phyloP scores from a whole-genome alignment of 1,140 invertebrate species.

The Drosophila busckii region DNA sequence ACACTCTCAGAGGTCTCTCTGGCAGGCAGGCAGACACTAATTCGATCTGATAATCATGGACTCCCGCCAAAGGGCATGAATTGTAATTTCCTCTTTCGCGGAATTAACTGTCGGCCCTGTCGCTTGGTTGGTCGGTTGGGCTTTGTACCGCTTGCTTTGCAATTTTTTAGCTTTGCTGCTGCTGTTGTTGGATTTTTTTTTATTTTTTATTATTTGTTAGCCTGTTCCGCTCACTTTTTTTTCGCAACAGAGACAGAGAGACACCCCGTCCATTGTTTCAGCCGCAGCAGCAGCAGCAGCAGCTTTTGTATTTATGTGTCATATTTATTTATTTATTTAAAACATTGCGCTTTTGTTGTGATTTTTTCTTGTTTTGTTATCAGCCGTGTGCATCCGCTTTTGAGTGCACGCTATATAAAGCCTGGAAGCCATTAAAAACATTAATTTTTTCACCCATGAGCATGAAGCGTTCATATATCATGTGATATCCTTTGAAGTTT shows the following conservation, averaged over 20 bases:
- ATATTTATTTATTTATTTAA: conserved; percentile 72
- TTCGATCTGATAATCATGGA: conserved; percentile 79
- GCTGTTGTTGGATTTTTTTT: background rate
- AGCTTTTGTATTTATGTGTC: conserved; percentile 61
- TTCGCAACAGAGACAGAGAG: conserved; percentile 5
- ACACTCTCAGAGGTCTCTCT: conserved; percentile 2
- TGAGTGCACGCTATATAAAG: conserved; percentile 18
- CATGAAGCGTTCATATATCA: background rate
- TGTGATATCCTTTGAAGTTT: conserved; percentile 23
- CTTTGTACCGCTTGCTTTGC: conserved; percentile 48
- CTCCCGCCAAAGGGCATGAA: conserved; percentile 78
- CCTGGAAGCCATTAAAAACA: conserved; percentile 11
- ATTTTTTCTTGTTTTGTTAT: conserved; percentile 20
- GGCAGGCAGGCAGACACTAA: conserved; percentile 68
- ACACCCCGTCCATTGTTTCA: conserved; percentile 5
- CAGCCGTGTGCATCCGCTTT: conserved; percentile 32
- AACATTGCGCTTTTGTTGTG: conserved; percentile 57
- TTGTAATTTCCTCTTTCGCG: conserved; percentile 79
- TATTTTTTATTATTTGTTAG: conserved; percentile 9
- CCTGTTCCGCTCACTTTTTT: conserved; percentile 15
- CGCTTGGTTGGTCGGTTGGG: conserved; percentile 36
- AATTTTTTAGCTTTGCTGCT: conserved; percentile 19
- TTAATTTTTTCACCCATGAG: too few species aligned
- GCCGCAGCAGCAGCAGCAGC: conserved; percentile 30
- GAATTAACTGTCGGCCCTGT: conserved; percentile 77